A percentile compares a stretch with the other conserved stretches of the same genome.
These are phyloP conservation scores for Halictus rubicundus DNA, from an alignment of 1,140 invertebrate species.

Conservation along the genomic window DNA sequence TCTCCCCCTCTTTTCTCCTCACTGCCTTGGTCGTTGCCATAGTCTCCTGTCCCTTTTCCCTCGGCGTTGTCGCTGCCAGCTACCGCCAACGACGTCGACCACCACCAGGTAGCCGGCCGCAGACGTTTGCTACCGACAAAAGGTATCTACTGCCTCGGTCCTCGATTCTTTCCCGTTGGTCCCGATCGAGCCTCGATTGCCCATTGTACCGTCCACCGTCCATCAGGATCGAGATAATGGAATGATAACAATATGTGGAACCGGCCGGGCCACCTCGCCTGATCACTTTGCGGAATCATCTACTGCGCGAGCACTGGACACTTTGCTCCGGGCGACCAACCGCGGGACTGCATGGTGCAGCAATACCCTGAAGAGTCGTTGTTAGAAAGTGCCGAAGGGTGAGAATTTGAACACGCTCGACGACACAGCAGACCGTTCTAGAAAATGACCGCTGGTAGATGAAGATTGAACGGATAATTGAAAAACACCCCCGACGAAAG, in stretches of 20 bases:
- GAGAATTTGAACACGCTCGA: too few relatives aligned
- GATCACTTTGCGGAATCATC: too few relatives aligned
- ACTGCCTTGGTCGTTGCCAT: constrained; percentile 14
- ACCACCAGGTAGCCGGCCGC: constrained; percentile 45
- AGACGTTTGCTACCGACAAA: constrained; percentile 35
- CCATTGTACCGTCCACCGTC: neutral
- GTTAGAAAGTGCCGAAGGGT: too few relatives aligned
- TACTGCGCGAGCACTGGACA: too few relatives aligned
- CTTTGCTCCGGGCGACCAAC: too few relatives aligned
- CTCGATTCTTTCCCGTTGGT: neutral
- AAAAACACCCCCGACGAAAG: too few relatives aligned
- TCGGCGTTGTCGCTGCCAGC: neutral
- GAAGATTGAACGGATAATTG: too few relatives aligned
- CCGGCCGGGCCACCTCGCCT: too few relatives aligned
- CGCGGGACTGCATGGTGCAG: too few relatives aligned
- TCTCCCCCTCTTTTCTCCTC: neutral
- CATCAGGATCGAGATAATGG: neutral
- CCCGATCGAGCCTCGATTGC: neutral
- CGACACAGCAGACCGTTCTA: too few relatives aligned
- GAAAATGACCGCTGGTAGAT: too few relatives aligned
- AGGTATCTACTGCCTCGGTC: neutral
- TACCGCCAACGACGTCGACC: constrained; percentile 3
- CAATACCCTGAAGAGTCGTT: too few relatives aligned
- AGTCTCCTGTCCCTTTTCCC: neutral
- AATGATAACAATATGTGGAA: neutral